phyloP scores from a whole-genome alignment of 2,888 invertebrate species.

The Stegana nigrithorax region DNA sequence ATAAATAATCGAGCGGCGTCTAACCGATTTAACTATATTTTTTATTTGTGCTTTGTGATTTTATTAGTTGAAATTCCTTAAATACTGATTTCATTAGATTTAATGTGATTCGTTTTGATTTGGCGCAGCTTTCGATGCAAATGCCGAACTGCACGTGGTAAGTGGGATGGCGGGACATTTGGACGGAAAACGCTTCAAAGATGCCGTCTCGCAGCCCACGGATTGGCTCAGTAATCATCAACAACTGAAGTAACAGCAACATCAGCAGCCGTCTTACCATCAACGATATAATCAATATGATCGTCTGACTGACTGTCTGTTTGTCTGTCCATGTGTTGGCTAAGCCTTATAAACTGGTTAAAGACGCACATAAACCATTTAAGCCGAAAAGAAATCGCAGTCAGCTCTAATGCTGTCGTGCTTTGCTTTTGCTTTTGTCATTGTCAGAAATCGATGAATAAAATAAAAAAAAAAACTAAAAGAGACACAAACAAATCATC shows the following conservation, averaged over 20 bases:
- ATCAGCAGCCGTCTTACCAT: constrained; percentile 5
- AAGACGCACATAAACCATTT: constrained; percentile 60
- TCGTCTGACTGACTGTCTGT: constrained; percentile 2
- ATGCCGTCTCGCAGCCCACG: constrained; percentile 36
- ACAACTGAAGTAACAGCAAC: constrained; percentile 24
- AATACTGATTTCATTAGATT: neutral
- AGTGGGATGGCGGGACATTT: no score
- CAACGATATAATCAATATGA: constrained; percentile 1
- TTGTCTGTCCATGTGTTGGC: constrained; percentile 21
- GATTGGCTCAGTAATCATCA: constrained; percentile 28
- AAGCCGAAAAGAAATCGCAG: constrained; percentile 52
- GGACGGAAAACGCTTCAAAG: constrained; percentile 47
- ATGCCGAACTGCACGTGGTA: constrained; percentile 5
- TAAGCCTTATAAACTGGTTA: constrained; percentile 51
- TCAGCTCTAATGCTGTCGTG: neutral
- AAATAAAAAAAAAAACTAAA: neutral
- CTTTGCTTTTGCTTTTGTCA: neutral
- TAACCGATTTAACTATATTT: constrained; percentile 20
- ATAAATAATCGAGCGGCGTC: constrained; percentile 41
- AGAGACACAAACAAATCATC: constrained; percentile 24
- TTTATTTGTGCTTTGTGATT: neutral
- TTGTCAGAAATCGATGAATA: neutral
- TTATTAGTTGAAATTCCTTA: neutral
- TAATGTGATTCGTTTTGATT: neutral
- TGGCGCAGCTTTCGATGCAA: neutral